These are phyloP conservation scores for Lates japonicus DNA, from an alignment of 2,797 vertebrate species.

Conservation along the genomic window DNA sequence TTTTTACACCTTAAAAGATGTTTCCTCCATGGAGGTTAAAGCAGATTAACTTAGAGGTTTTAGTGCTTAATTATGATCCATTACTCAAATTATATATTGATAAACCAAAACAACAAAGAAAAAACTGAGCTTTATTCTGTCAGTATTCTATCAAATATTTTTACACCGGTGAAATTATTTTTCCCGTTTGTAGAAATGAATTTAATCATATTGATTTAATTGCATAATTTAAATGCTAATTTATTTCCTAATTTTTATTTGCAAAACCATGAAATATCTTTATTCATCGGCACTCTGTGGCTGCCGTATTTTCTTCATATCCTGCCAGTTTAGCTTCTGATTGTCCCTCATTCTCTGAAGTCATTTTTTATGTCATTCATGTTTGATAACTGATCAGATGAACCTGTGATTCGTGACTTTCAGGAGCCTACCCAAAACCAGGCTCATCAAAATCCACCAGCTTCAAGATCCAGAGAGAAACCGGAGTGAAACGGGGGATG, in stretches of 20 bases:
- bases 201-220: not conserved
- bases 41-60: not conserved
- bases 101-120: not conserved
- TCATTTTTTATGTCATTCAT: not conserved
- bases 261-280: not conserved
- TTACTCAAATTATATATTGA: not conserved
- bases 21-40: not conserved
- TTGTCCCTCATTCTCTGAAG: not conserved
- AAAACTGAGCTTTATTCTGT: too few species aligned
- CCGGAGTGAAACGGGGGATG: not conserved
- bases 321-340: not conserved
- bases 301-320: not conserved
- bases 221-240: not conserved
- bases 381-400: conserved; percentile 4
- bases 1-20: not conserved
- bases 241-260: not conserved
- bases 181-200: not conserved
- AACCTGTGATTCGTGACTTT: conserved; percentile 4
- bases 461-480: conserved; percentile 53
- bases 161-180: not conserved
- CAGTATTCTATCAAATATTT: too few species aligned
- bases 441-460: conserved; percentile 69
- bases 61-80: not conserved
- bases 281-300: not conserved
- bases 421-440: conserved; percentile 62